Evolutionary conservation across 2,797 vertebrate genomes (phyloP).

Genomic region (Acrocephalus scirpaceus): DNA sequence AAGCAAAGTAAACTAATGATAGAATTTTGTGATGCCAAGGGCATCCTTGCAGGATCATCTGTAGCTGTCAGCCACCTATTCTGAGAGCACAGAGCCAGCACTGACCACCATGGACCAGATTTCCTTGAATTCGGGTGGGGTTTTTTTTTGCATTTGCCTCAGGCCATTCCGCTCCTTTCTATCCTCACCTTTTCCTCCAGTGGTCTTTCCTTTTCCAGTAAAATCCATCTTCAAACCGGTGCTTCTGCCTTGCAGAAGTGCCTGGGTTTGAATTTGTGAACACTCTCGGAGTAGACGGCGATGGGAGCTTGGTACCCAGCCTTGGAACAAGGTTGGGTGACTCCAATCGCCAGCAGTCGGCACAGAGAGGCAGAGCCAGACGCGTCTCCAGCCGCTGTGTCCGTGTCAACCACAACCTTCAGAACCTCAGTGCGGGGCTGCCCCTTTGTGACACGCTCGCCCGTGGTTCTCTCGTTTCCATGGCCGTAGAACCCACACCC

Average conservation of each 20-base stretch:
- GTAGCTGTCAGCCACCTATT: neutral
- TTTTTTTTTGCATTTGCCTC: too few species aligned
- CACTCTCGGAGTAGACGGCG: constrained; percentile 6
- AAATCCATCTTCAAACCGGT: neutral
- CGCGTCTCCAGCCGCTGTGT: neutral
- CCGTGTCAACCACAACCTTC: neutral
- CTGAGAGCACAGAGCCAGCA: too few species aligned
- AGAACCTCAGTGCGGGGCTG: neutral
- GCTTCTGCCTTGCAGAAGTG: neutral
- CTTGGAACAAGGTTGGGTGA: neutral
- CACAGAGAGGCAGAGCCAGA: neutral
- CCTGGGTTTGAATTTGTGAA: constrained; percentile 3
- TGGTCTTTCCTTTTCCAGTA: too few species aligned
- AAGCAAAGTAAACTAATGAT: neutral
- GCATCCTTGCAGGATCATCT: too few species aligned
- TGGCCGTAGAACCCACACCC: neutral
- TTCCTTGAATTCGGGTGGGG: too few species aligned
- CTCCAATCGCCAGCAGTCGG: neutral
- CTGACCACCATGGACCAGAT: neutral
- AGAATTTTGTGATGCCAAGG: neutral
- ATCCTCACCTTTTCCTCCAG: too few species aligned
- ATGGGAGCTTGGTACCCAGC: neutral
- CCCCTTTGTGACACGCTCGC: neutral
- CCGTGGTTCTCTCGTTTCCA: neutral
- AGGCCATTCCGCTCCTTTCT: too few species aligned